Base-by-base conservation (phyloP, 1,140 invertebrate genomes). In the Lepidostoma basale region DNA sequence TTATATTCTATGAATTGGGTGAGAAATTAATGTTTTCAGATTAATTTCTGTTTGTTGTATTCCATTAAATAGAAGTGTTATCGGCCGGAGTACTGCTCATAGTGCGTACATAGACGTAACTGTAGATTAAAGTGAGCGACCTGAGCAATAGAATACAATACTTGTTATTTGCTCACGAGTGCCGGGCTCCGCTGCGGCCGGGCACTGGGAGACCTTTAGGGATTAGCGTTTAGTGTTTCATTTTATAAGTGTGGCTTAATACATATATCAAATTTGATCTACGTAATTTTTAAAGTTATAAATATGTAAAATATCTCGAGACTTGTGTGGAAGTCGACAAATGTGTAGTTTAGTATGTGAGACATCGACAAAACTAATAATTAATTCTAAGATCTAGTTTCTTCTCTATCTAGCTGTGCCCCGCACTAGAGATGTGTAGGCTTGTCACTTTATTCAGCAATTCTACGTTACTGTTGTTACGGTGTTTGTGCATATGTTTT, bases 231-330 rank as follows among this genome's bases (percentile, higher is more conserved):
- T 40, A 45, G 42, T 45, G 12, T 45, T 45, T 45, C 42, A 45
- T 59, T 23, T 59, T 59, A 59, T 59, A 59, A 59, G 54, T 59
- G 33, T 59, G 30, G 54, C 54, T 59, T 59, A 59, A 39, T 59
- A 40, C 36, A 59, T 59, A 59, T 59, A 23, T n/a, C n/a, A 36
- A 26, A 16, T n/a, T 54, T 54, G 20, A 30, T 16, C n/a, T 16
- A 16, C 49, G 14, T 20, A 47, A 23, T 47, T n/a, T n/a, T 47
- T 47, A 47, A 47, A 6, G 20, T 54, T 54, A 54, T 54, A 54
- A 54, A 54, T 54, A 54, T 54, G 49, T 54, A 54, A 25, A 33
- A 54, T 54, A 54, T 54, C 16, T n/a, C n/a, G n/a, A n/a, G n/a
- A n/a, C n/a, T 54, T 54, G 12, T 28, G 26, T n/a, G 33, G 16